A percentile compares a stretch with the other conserved stretches of the same genome.
phyloP scores from a whole-genome alignment of 2,113 vertebrate genomes.

The Saimiri boliviensis region DNA sequence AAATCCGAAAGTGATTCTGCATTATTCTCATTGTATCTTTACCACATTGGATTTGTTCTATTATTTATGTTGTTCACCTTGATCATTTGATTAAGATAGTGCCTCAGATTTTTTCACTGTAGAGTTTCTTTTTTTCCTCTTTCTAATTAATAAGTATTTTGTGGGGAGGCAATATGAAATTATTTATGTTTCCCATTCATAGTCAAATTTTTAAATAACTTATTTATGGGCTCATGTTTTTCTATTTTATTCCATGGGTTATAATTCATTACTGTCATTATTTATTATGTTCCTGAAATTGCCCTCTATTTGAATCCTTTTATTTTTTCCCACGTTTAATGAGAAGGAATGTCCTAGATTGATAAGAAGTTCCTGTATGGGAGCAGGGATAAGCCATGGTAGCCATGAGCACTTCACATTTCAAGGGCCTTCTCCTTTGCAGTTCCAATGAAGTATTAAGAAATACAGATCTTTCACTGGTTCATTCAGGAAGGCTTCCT shows the following conservation, averaged over 20 bases:
- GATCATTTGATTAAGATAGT: neutral
- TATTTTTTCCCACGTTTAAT: neutral
- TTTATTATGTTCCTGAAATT: neutral
- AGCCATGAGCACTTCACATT: neutral
- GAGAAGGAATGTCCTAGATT: neutral
- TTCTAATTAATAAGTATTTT: neutral
- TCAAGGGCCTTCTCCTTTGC: neutral
- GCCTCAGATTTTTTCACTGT: neutral
- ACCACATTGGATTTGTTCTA: neutral
- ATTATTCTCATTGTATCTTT: neutral
- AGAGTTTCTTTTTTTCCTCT: neutral
- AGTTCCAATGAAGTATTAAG: neutral
- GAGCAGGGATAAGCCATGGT: neutral
- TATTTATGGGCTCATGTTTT: neutral
- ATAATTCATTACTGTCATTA: neutral
- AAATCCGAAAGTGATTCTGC: neutral
- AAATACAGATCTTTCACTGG: neutral
- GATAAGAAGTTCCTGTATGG: neutral
- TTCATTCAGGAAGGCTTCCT: neutral
- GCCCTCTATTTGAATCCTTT: neutral
- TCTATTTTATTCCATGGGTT: neutral
- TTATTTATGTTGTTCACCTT: neutral
- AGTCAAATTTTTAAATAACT: neutral
- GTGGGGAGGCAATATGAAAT: neutral
- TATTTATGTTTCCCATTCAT: neutral